phyloP scores from a whole-genome alignment of 2,113 vertebrate species.

The Microtus ochrogaster region DNA sequence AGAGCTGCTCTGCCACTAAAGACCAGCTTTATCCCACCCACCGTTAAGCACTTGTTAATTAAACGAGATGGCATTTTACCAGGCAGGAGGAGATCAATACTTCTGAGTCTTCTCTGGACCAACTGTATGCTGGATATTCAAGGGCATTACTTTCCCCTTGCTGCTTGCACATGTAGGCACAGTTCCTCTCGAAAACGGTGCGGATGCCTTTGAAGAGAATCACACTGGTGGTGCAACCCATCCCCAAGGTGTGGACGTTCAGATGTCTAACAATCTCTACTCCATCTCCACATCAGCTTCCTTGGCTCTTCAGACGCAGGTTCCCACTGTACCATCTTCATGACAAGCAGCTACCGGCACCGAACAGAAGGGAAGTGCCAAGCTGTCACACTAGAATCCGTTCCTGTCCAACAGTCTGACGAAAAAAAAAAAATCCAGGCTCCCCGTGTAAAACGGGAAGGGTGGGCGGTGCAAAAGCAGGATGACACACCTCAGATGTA shows the following conservation, averaged over 20 bases:
- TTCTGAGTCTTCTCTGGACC: conserved; percentile 93
- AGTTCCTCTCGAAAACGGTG: conserved; percentile 95
- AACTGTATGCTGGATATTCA: conserved; percentile 89
- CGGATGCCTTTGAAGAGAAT: conserved; percentile 95
- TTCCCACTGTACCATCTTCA: conserved; percentile 83
- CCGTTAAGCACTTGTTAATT: conserved; percentile 75
- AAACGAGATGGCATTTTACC: conserved; percentile 89
- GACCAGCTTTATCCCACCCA: conserved; percentile 61
- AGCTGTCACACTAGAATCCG: conserved; percentile 83
- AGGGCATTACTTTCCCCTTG: conserved; percentile 91
- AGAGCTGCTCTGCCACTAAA: conserved; percentile 55
- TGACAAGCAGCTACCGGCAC: conserved; percentile 76
- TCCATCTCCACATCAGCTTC: conserved; percentile 84
- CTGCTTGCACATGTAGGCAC: conserved; percentile 95
- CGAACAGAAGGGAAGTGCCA: conserved; percentile 78
- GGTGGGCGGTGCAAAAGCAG: conserved; percentile 78
- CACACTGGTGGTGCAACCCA: conserved; percentile 97
- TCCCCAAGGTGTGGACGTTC: conserved; percentile 87
- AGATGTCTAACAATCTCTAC: conserved; percentile 86
- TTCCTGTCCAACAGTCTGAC: conserved; percentile 82
- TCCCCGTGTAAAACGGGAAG: conserved; percentile 81
- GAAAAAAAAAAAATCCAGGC: conserved; percentile 80
- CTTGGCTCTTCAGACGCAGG: conserved; percentile 79
- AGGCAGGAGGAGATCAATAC: conserved; percentile 87
- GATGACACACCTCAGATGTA: conserved; percentile 81